Conservation (phyloP, 1,140 invertebrate species). For the Riptortus pedestris region DNA sequence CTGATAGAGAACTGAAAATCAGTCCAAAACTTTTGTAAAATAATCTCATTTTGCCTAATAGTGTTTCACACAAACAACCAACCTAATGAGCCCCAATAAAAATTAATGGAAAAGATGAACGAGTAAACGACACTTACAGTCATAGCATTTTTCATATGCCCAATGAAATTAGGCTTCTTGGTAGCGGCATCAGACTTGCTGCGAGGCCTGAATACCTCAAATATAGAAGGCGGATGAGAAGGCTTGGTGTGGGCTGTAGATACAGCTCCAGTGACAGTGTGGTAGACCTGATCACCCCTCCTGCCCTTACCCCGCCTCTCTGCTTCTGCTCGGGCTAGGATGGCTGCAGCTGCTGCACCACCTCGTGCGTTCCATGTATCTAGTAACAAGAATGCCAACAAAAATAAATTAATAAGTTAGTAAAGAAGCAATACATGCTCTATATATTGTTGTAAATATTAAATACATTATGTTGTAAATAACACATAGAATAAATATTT, state of each 20-base stretch:
- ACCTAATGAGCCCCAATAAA: too few species aligned
- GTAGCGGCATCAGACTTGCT: slow-evolving; percentile 63
- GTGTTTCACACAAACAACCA: too few species aligned
- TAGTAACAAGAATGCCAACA: not conserved
- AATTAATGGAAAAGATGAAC: too few species aligned
- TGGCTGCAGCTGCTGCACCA: slow-evolving; percentile 36
- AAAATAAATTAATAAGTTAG: too few species aligned
- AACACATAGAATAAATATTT: too few species aligned
- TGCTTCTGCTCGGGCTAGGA: slow-evolving; percentile 35
- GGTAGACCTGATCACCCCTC: slow-evolving; percentile 35
- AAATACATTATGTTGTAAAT: too few species aligned
- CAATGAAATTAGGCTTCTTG: slow-evolving; percentile 57
- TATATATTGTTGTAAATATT: too few species aligned
- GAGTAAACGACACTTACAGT: too few species aligned
- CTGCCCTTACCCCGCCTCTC: slow-evolving; percentile 46
- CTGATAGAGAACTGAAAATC: too few species aligned
- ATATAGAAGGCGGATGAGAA: slow-evolving; percentile 38
- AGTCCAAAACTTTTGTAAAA: too few species aligned
- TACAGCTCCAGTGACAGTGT: slow-evolving; percentile 33
- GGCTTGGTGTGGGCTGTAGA: slow-evolving; percentile 30
- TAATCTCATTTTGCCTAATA: too few species aligned
- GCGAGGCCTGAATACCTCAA: slow-evolving; percentile 73
- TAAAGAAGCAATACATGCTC: too few species aligned
- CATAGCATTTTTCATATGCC: slow-evolving; percentile 66
- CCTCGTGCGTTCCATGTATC: slow-evolving; percentile 36